phyloP scores from a whole-genome alignment of 2,113 vertebrate genomes.

The Indicator indicator region DNA sequence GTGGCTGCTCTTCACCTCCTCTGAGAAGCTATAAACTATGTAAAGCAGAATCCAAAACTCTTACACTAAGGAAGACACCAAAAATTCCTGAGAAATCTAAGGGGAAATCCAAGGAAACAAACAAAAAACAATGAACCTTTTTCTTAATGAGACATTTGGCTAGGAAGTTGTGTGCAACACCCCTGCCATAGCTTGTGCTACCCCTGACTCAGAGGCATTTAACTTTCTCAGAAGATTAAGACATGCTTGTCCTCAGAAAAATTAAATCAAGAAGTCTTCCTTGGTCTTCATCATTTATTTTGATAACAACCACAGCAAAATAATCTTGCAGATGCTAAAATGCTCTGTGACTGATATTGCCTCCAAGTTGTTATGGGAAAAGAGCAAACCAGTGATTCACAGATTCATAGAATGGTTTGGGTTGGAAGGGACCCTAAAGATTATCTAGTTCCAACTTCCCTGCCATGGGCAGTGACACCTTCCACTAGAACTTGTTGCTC shows the following conservation, averaged over 20 bases:
- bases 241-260: background rate
- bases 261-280: background rate
- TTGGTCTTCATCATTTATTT: background rate
- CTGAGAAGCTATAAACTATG: background rate
- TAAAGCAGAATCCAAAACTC: background rate
- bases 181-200: background rate
- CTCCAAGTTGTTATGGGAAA: background rate
- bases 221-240: background rate
- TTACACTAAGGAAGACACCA: background rate
- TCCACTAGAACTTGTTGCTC: too few relatives aligned
- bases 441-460: too few relatives aligned
- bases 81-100: background rate
- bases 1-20: background rate
- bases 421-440: too few relatives aligned
- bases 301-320: background rate
- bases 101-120: background rate
- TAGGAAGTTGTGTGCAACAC: background rate
- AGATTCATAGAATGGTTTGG: too few relatives aligned
- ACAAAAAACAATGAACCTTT: background rate
- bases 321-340: background rate
- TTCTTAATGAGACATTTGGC: background rate
- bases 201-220: background rate
- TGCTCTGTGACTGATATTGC: background rate
- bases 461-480: too few relatives aligned
- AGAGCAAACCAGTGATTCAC: background rate